A percentile compares a stretch with the other conserved stretches of the same genome.
phyloP scores from a whole-genome alignment of 1,140 invertebrate species.

The Cherax quadricarinatus region DNA sequence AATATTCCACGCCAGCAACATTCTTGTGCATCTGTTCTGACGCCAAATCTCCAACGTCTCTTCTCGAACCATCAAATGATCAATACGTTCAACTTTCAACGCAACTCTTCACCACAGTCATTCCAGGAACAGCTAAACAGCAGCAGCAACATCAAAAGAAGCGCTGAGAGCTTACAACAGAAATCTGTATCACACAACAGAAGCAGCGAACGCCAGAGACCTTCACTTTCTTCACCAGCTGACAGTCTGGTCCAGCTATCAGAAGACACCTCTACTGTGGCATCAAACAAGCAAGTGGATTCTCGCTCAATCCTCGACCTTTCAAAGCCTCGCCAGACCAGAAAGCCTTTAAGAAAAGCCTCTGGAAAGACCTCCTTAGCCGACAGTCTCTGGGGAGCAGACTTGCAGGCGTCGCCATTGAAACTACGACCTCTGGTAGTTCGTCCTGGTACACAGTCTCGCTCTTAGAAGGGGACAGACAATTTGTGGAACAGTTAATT shows the following conservation, averaged over 20 bases:
- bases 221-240: not conserved
- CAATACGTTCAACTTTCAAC: not conserved
- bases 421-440: no score
- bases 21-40: not conserved
- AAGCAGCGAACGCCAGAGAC: not conserved
- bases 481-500: no score
- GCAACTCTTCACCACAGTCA: not conserved
- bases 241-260: not conserved
- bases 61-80: constrained; percentile 18
- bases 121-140: constrained; percentile 11
- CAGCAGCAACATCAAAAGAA: not conserved
- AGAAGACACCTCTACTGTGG: not conserved
- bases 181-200: not conserved
- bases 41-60: constrained; percentile 28
- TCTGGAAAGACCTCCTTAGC: no score
- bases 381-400: no score
- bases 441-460: no score
- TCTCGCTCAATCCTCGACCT: no score
- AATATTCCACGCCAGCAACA: no score
- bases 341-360: no score
- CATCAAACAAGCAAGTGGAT: no score
- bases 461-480: no score
- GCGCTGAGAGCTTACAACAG: not conserved
- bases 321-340: no score
- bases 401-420: no score